Evolutionary conservation across 2,797 vertebrate species (phyloP), one percentile per base, ranked within the genome.

Genomic region (Holocentrus rufus): DNA sequence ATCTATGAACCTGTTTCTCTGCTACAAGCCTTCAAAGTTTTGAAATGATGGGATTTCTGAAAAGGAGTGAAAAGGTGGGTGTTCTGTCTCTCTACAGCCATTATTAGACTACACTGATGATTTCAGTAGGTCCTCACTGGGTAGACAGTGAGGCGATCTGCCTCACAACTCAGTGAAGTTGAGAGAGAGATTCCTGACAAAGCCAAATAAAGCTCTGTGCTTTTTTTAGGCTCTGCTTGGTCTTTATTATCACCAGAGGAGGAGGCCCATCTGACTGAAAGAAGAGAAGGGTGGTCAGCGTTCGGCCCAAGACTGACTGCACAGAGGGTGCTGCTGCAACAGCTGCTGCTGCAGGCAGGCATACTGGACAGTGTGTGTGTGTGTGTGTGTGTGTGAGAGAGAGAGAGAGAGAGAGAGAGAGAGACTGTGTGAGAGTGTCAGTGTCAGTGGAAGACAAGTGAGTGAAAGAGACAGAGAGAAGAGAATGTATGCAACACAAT

Each of bases 141-240:
- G 8, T 31, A 31, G 17, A 30, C 27, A 7, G 22, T 31, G 14
- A 57, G 25, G 18, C 14, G 13, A 10, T 23, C 10, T 10, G 22
- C 18, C 50, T 23, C 50, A 23, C 46, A 18, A 5, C 31, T 14
- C 68, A 17, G 69, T 34, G 14, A 11, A 20, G n/a, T 20, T 10
- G 8, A 15, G 20, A 55, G 2, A 15, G 14, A 72, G 27, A 55
- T 59, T 49, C 42, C n/a, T 22, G 25, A 61, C 20, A 18, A 72
- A 69, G 63, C 60, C 57, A 72, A 65, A 66, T 56, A 59, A 22
- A 80, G 81, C 36, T 23, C 1, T 34, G 61, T 2, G 18, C 64
- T 82, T 80, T 77, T 57, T 82, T 72, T 80, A 76, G 72, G 7
- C 39, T 30, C 5, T 27, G 20, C 25, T 55, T 36, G 7, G 9